phyloP scores from a whole-genome alignment of 2,797 vertebrate genomes.

The Anomalospiza imberbis region DNA sequence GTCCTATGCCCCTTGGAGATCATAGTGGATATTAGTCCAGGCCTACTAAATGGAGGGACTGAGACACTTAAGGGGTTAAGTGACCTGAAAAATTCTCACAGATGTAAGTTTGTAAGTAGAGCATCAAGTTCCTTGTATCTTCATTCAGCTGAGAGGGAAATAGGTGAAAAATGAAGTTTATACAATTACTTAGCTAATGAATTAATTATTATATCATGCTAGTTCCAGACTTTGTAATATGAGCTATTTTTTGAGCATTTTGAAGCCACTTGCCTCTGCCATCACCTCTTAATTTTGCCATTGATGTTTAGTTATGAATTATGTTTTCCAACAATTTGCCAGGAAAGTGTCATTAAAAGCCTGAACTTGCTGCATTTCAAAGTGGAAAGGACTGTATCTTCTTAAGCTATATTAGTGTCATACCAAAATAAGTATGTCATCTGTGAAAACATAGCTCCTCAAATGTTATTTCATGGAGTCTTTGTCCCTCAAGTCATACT shows the following conservation, averaged over 20 bases:
- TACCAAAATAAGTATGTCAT: background rate
- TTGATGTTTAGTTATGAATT: background rate
- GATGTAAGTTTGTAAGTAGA: background rate
- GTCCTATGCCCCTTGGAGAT: background rate
- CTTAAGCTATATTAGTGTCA: background rate
- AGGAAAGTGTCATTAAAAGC: background rate
- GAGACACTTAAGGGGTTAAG: background rate
- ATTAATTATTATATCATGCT: background rate
- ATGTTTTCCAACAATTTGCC: background rate
- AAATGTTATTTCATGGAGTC: background rate
- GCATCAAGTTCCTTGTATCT: background rate
- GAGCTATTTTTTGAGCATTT: background rate
- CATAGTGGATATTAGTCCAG: background rate
- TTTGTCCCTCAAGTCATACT: background rate
- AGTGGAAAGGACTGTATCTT: background rate
- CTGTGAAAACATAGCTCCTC: background rate
- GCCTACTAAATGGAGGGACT: background rate
- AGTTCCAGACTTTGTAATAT: background rate
- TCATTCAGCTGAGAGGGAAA: background rate
- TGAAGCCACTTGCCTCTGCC: background rate
- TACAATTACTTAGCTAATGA: background rate
- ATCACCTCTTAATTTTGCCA: background rate
- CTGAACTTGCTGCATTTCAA: background rate
- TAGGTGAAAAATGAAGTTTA: background rate
- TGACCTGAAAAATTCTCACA: background rate